Percentiles rank a stretch among this genome's conserved stretches.
phyloP scores from a whole-genome alignment of 2,888 invertebrate genomes.

The Amitus sp. region DNA sequence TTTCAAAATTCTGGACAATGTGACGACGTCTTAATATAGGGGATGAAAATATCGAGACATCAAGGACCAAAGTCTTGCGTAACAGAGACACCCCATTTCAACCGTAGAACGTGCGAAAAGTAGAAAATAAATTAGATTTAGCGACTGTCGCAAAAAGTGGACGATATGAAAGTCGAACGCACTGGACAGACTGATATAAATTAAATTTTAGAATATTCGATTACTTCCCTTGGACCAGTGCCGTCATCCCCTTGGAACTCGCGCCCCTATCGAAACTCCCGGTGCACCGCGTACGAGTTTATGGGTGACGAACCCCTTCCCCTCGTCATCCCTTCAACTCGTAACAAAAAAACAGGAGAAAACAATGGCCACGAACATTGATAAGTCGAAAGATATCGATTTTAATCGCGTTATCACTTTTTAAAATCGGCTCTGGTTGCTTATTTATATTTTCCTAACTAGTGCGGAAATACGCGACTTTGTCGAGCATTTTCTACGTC shows the following conservation, averaged over 20 bases:
- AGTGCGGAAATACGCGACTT: too few relatives aligned
- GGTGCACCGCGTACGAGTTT: slow-evolving; percentile 18
- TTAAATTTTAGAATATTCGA: slow-evolving; percentile 65
- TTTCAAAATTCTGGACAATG: too few relatives aligned
- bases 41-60: slow-evolving; percentile 13
- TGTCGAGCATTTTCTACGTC: too few relatives aligned
- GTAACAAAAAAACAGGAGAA: too few relatives aligned
- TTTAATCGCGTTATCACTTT: too few relatives aligned
- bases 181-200: slow-evolving; percentile 55
- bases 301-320: slow-evolving; percentile 24
- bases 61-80: slow-evolving; percentile 33
- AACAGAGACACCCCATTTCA: slow-evolving; percentile 36
- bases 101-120: slow-evolving; percentile 48
- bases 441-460: too few relatives aligned
- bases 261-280: slow-evolving; percentile 35
- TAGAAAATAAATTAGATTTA: slow-evolving; percentile 62
- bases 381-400: too few relatives aligned
- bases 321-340: too few relatives aligned
- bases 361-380: too few relatives aligned
- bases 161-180: slow-evolving; percentile 62
- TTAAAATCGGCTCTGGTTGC: too few relatives aligned
- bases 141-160: slow-evolving; percentile 62
- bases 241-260: slow-evolving; percentile 38
- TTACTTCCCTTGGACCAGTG: slow-evolving; percentile 54
- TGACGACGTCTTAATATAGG: too few relatives aligned